Evolutionary conservation across 2,888 invertebrate genomes (phyloP), one percentile per base, ranked within the genome.

Genomic region (Arctia plantaginis): DNA sequence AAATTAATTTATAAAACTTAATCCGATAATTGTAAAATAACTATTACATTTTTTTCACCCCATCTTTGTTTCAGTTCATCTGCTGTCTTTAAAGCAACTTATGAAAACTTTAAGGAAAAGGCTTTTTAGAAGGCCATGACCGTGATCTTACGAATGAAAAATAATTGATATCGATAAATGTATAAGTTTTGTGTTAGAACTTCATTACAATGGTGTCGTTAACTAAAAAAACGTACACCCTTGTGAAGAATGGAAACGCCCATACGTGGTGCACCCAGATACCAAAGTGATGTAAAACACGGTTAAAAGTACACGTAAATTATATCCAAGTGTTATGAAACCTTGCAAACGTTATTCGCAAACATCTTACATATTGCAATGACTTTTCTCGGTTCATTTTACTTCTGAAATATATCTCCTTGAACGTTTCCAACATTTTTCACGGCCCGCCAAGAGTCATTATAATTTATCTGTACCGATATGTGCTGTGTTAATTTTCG

Each of bases 401-500:
- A 62, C 8, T 44, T 20, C 67, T 20, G 20, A n/a, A n/a, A 44
- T 27, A 66, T 30, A 23, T 47, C 20, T 47, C 12, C 44, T 27
- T 41, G 67, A 30, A 23, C 23, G 3, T 55, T 55, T 69, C 35
- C 8, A 39, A 69, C 55, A 35, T 35, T 51, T 18, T n/a, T 55
- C 55, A 51, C 13, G 33, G 20, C 35, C 69, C 69, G 10, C 35
- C 35, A 71, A 47, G 18, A 74, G 67, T 71, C 71, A 71, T 59
- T 74, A 20, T 69, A 66, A 71, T 72, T 76, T 74, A 68, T 76
- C 72, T 76, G n/a, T 72, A 70, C 67, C 35, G 51, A 44, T 72
- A 71, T 64, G 59, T 47, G 66, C 55, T 27, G 51, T 35, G 47
- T 62, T 75, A 70, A 76, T 72, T 81, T 73, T 41, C 66, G 59